Conservation (phyloP, 2,113 vertebrate genomes). For the Caloenas nicobarica region DNA sequence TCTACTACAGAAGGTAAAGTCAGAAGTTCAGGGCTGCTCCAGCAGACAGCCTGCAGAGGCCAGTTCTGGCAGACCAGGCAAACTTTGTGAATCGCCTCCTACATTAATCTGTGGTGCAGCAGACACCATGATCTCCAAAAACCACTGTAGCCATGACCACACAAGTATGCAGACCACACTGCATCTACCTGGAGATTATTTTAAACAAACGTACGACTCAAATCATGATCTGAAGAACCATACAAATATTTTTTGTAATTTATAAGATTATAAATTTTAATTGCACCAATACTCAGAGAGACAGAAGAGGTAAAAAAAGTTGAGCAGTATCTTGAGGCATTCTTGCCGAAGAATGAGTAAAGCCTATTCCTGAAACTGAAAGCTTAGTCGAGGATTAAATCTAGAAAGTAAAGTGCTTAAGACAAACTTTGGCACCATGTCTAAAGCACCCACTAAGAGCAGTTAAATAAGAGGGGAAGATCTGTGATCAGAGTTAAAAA, state of each 20-base stretch:
- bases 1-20: background rate
- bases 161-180: background rate
- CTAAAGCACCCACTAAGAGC: background rate
- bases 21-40: background rate
- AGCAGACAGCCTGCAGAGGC: background rate
- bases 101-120: background rate
- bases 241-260: background rate
- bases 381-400: background rate
- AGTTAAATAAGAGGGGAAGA: background rate
- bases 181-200: background rate
- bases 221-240: fast-evolving
- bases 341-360: background rate
- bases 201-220: background rate
- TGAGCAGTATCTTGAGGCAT: background rate
- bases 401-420: background rate
- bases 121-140: background rate
- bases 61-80: background rate
- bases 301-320: background rate
- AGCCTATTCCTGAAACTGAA: background rate
- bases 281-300: background rate
- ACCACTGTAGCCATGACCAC: fast-evolving
- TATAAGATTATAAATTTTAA: background rate
- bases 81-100: background rate
- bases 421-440: background rate
- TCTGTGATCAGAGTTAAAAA: background rate